These are phyloP conservation scores for Penaeus monodon DNA, from an alignment of 2,888 invertebrate genomes.

Conservation along the genomic window DNA sequence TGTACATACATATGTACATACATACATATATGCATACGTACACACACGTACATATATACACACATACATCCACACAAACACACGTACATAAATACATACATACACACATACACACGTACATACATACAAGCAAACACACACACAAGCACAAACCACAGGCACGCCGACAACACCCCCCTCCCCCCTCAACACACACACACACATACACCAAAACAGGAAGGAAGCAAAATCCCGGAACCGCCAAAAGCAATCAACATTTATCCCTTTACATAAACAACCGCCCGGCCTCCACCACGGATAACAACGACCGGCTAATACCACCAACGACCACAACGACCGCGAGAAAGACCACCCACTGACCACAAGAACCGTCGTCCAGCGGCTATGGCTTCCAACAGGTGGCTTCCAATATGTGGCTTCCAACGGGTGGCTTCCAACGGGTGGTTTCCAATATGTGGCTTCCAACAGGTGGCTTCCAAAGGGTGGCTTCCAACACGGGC, in stretches of 20 bases:
- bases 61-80: background rate
- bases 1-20: background rate
- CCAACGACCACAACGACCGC: too few species aligned
- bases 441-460: too few species aligned
- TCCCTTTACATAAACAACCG: too few species aligned
- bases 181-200: background rate
- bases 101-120: conserved; percentile 12
- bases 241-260: background rate
- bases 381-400: too few species aligned
- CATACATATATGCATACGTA: background rate
- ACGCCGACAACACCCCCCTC: background rate
- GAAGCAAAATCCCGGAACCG: background rate
- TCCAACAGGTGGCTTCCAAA: too few species aligned
- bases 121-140: conserved; percentile 11
- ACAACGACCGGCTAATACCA: too few species aligned
- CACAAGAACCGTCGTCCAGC: too few species aligned
- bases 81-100: background rate
- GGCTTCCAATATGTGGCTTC: too few species aligned
- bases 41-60: background rate
- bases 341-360: too few species aligned
- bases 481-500: too few species aligned
- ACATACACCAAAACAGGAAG: background rate
- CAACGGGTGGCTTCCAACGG: too few species aligned
- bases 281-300: too few species aligned
- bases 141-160: background rate